phyloP scores from a whole-genome alignment of 2,888 invertebrate species.

The Maniola hyperantus region DNA sequence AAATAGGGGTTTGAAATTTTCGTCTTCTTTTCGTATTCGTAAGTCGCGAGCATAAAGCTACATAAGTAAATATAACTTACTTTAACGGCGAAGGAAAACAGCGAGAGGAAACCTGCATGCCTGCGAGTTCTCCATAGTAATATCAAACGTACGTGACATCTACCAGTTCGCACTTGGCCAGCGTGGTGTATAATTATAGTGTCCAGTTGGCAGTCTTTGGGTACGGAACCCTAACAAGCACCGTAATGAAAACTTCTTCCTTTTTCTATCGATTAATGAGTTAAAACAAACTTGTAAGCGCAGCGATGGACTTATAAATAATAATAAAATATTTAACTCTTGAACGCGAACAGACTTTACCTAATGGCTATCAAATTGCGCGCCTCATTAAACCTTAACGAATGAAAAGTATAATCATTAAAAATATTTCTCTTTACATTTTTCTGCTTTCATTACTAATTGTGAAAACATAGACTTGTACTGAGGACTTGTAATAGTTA shows the following conservation, averaged over 20 bases:
- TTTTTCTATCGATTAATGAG: background rate
- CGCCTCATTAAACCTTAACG: slow-evolving; percentile 31
- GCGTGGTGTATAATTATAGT: too few relatives aligned
- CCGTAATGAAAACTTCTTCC: background rate
- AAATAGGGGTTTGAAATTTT: too few relatives aligned
- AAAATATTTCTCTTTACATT: background rate
- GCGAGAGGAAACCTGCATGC: too few relatives aligned
- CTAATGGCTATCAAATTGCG: slow-evolving; percentile 33
- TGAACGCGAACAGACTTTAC: slow-evolving; percentile 3
- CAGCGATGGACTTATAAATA: background rate
- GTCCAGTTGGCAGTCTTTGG: too few relatives aligned
- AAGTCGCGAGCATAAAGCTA: too few relatives aligned
- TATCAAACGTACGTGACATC: too few relatives aligned
- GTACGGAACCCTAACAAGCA: too few relatives aligned
- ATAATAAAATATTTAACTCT: slow-evolving; percentile 2
- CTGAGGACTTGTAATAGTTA: background rate
- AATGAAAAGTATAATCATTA: slow-evolving; percentile 17
- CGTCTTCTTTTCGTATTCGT: too few relatives aligned
- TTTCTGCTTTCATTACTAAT: slow-evolving; percentile 5
- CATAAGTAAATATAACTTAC: too few relatives aligned
- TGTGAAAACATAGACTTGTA: background rate
- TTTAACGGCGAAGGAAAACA: too few relatives aligned
- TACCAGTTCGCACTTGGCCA: too few relatives aligned
- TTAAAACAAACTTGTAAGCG: background rate
- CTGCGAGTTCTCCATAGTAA: too few relatives aligned